Conservation (phyloP, 1,140 invertebrate species). For the Drosophila bifasciata region DNA sequence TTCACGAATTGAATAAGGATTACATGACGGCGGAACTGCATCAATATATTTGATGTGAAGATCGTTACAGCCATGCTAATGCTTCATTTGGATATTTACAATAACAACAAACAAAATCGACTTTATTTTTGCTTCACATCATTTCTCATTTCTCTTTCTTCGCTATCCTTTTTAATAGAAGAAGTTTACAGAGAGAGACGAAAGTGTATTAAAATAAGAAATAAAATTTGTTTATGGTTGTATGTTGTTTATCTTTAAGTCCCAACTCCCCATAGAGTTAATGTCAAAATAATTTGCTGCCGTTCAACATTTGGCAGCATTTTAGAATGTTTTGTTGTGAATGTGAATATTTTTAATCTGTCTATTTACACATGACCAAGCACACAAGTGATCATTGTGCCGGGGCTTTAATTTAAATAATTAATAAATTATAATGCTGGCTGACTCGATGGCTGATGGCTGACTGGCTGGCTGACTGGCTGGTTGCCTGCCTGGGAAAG, state of each 20-base stretch:
- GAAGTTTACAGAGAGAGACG: neutral
- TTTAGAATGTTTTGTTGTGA: conserved; percentile 5
- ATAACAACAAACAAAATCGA: too few relatives aligned
- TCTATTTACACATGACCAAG: conserved; percentile 42
- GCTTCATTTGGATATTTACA: neutral
- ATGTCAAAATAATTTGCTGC: conserved; percentile 31
- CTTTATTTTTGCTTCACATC: too few relatives aligned
- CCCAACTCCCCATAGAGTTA: conserved; percentile 7
- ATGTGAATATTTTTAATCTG: conserved; percentile 33
- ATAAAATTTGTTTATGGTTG: neutral
- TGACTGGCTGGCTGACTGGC: conserved; percentile 35
- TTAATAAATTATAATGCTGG: conserved; percentile 75
- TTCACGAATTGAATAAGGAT: neutral
- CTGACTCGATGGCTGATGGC: too few relatives aligned
- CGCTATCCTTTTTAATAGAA: too few relatives aligned
- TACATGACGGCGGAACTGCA: neutral
- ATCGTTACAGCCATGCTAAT: too few relatives aligned
- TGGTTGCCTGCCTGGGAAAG: conserved; percentile 18
- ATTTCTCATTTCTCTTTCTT: too few relatives aligned
- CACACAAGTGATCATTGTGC: conserved; percentile 14
- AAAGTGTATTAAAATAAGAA: neutral
- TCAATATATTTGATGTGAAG: too few relatives aligned
- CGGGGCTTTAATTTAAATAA: conserved; percentile 71
- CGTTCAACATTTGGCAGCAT: conserved; percentile 7
- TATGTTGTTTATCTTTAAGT: neutral